A percentile compares a stretch with the other conserved stretches of the same genome.
Evolutionary conservation across 1,140 invertebrate species (phyloP).

Genomic region (Drosophila aff.): DNA sequence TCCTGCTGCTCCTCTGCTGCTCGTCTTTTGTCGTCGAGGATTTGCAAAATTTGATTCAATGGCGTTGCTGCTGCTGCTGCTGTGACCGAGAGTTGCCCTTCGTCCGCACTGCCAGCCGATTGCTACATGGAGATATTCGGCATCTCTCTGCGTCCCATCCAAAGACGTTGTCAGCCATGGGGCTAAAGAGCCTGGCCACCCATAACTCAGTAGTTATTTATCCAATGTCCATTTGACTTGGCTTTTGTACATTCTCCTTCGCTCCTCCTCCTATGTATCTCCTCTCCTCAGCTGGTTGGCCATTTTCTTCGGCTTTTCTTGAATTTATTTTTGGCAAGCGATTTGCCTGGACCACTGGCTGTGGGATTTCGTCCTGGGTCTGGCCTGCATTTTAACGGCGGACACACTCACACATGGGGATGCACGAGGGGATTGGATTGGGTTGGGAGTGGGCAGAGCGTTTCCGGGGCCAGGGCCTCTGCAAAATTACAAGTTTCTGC

Average conservation of each 20-base stretch:
- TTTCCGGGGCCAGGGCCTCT: constrained; percentile 50
- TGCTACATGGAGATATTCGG: constrained; percentile 77
- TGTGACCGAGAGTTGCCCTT: constrained; percentile 19
- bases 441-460: background rate
- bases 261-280: background rate
- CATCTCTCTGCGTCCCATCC: constrained; percentile 59
- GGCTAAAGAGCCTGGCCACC: constrained; percentile 56
- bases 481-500: constrained; percentile 83
- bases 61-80: constrained; percentile 33
- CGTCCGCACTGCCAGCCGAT: constrained; percentile 56
- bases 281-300: constrained; percentile 16
- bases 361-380: constrained; percentile 32
- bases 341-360: constrained; percentile 51
- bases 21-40: constrained; percentile 74
- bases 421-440: background rate
- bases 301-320: constrained; percentile 50
- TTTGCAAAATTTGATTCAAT: constrained; percentile 78
- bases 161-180: constrained; percentile 34
- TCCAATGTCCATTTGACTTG: constrained; percentile 77
- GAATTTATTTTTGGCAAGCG: constrained; percentile 68
- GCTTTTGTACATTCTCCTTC: constrained; percentile 60
- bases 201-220: constrained; percentile 82
- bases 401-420: constrained; percentile 16
- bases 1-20: constrained; percentile 48
- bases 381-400: constrained; percentile 73